A percentile compares a stretch with the other conserved stretches of the same genome.
phyloP scores from a whole-genome alignment of 2,888 invertebrate species.

The Epistrophe eligans region DNA sequence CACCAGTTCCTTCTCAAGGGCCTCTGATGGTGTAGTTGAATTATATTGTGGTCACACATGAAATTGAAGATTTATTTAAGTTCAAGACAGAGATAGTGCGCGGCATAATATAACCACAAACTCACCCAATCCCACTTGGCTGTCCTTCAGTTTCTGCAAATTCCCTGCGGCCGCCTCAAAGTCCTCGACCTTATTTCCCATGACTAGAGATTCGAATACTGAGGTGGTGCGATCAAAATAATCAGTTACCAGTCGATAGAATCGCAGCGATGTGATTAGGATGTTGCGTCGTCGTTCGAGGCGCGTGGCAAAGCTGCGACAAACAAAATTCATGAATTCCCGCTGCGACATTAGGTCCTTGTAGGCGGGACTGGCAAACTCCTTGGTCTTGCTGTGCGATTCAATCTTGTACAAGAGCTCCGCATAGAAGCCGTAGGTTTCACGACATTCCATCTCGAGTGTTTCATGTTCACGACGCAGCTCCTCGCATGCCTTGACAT shows the following conservation, averaged over 20 bases:
- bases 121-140: conserved; percentile 87
- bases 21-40: conserved; percentile 39
- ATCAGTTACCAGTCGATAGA: conserved; percentile 90
- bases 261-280: conserved; percentile 89
- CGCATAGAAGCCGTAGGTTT: conserved; percentile 91
- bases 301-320: conserved; percentile 90
- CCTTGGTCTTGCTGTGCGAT: conserved; percentile 78
- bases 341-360: conserved; percentile 89
- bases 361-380: conserved; percentile 80
- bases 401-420: conserved; percentile 90
- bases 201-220: conserved; percentile 88
- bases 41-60: conserved; percentile 57
- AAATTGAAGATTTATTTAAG: conserved; percentile 57
- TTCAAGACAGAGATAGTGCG: not conserved
- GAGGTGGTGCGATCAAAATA: conserved; percentile 88
- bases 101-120: conserved; percentile 71
- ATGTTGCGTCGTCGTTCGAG: conserved; percentile 90
- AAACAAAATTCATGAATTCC: conserved; percentile 93
- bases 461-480: conserved; percentile 90
- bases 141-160: conserved; percentile 86
- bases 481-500: conserved; percentile 89
- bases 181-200: conserved; percentile 86
- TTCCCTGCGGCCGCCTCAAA: conserved; percentile 86
- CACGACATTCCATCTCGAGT: conserved; percentile 90
- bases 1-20: conserved; percentile 87